phyloP scores from a whole-genome alignment of 2,797 vertebrate genomes.

The Eospalax fontanierii region DNA sequence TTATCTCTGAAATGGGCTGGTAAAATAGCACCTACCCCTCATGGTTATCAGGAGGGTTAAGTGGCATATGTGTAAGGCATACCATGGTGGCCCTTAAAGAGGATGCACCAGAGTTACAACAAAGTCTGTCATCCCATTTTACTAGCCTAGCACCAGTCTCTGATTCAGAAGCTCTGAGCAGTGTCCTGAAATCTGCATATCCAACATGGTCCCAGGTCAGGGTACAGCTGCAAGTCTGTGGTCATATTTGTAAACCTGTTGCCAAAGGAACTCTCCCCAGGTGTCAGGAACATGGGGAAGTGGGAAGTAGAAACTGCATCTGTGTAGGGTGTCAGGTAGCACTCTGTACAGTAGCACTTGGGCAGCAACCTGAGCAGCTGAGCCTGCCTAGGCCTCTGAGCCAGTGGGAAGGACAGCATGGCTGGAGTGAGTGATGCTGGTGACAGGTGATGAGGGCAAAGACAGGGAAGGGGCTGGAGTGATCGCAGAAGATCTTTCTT shows the following conservation, averaged over 20 bases:
- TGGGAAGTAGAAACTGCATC: neutral
- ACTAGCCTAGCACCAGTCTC: neutral
- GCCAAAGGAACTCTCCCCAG: rapidly evolving
- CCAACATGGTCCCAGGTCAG: neutral
- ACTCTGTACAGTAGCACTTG: neutral
- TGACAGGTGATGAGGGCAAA: neutral
- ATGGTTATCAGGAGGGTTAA: neutral
- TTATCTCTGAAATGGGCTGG: neutral
- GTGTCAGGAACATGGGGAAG: neutral
- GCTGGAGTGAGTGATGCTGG: too few relatives aligned
- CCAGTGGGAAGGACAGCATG: neutral
- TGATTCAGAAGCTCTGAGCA: neutral
- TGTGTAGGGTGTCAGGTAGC: neutral
- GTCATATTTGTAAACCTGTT: neutral
- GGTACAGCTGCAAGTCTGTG: too few relatives aligned
- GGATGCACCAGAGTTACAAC: neutral
- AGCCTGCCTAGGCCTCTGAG: neutral
- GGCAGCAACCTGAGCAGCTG: neutral
- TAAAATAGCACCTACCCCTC: neutral
- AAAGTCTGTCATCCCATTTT: neutral
- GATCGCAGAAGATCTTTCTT: neutral
- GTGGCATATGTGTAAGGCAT: too few relatives aligned
- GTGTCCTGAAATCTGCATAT: neutral
- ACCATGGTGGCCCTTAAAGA: neutral
- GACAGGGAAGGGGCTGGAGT: neutral